Percentiles rank a stretch among this genome's conserved stretches.
Conservation (phyloP, 2,797 vertebrate species). For the Eulemur rubriventer region DNA sequence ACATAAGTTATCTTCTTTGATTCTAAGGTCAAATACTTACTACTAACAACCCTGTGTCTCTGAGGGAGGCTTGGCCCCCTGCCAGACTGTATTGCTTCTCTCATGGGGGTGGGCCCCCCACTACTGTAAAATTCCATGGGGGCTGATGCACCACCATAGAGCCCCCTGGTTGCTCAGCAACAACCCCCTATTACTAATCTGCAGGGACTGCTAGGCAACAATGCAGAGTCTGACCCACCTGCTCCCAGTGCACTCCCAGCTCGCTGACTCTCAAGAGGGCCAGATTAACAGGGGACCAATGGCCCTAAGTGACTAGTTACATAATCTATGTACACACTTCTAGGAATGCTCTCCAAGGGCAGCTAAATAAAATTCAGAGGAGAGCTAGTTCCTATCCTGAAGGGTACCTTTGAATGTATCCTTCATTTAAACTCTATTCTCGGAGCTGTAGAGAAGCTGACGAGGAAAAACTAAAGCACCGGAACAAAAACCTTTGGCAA, state of each 20-base stretch:
- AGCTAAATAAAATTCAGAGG: slow-evolving; percentile 46
- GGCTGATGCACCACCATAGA: neutral
- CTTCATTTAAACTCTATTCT: slow-evolving; percentile 46
- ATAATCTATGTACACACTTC: neutral
- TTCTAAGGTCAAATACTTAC: slow-evolving; percentile 59
- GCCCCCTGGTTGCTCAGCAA: slow-evolving; percentile 27
- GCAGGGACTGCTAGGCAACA: neutral
- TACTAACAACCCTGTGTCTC: slow-evolving; percentile 44
- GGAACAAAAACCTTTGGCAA: neutral
- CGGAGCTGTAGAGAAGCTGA: slow-evolving; percentile 23
- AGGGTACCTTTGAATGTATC: neutral
- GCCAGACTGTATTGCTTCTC: neutral
- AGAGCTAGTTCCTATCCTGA: neutral
- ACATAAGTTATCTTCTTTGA: slow-evolving; percentile 10
- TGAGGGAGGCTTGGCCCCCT: slow-evolving; percentile 14
- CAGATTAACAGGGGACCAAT: neutral
- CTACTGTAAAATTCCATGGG: neutral
- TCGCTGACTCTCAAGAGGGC: neutral
- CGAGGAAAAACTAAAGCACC: slow-evolving; percentile 49
- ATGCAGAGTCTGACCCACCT: neutral
- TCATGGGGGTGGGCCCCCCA: neutral
- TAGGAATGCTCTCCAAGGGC: neutral
- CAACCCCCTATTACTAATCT: neutral
- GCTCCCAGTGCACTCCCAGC: neutral
- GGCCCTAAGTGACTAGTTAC: neutral